These are phyloP conservation scores for Leucoptera coffeella DNA, from an alignment of 2,888 invertebrate genomes.

Conservation along the genomic window DNA sequence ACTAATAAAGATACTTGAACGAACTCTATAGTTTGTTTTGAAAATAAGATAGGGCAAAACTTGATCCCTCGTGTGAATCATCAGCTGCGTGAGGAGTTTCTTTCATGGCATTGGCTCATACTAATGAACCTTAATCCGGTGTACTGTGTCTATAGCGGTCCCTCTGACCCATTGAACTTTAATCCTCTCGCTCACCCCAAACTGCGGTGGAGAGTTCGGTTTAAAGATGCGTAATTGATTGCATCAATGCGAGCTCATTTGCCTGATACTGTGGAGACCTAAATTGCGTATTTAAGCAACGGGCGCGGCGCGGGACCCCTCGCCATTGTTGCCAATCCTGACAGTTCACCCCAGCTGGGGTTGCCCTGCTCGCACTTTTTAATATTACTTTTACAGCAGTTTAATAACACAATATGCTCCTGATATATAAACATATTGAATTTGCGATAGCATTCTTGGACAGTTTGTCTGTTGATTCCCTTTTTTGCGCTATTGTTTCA, in stretches of 20 bases:
- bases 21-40: too few species aligned
- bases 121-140: too few species aligned
- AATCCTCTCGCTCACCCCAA: slow-evolving; percentile 11
- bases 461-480: too few species aligned
- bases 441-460: too few species aligned
- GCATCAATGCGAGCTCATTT: slow-evolving; percentile 41
- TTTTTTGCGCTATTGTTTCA: too few species aligned
- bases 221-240: slow-evolving; percentile 44
- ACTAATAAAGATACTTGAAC: too few species aligned
- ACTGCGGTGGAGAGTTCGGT: slow-evolving; percentile 4
- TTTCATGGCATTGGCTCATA: too few species aligned
- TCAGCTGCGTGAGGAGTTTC: too few species aligned
- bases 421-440: too few species aligned
- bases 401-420: slow-evolving; percentile 13
- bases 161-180: slow-evolving; percentile 27
- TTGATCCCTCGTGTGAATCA: too few species aligned
- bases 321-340: slow-evolving; percentile 41
- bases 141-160: neutral
- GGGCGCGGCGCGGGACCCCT: slow-evolving; percentile 40
- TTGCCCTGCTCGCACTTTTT: slow-evolving; percentile 11
- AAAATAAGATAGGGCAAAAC: too few species aligned
- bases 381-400: too few species aligned
- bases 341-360: slow-evolving; percentile 14
- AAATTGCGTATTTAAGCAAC: slow-evolving; percentile 45
- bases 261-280: slow-evolving; percentile 39